Percentiles rank a stretch among this genome's conserved stretches.
phyloP scores from a whole-genome alignment of 2,113 vertebrate genomes.

The Neofelis nebulosa region DNA sequence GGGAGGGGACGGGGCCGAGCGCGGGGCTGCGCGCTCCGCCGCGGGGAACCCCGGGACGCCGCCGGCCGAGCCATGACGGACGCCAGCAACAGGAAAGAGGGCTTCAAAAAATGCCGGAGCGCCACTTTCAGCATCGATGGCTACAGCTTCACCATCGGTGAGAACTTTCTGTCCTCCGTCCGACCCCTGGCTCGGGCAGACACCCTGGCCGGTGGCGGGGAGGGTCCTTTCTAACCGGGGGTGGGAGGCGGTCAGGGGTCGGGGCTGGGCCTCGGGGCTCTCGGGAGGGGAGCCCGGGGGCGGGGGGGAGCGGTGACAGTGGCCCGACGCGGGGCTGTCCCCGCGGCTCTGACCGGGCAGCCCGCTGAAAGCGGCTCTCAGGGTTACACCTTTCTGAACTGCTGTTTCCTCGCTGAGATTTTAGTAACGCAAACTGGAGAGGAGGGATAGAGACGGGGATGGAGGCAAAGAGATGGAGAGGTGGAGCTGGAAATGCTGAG shows the following conservation, averaged over 20 bases:
- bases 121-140: constrained; percentile 98
- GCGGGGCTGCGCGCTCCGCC: neutral
- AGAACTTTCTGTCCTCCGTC: constrained; percentile 63
- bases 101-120: constrained; percentile 95
- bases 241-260: neutral
- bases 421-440: neutral
- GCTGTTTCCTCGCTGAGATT: constrained; percentile 50
- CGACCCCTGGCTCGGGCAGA: neutral
- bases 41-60: neutral
- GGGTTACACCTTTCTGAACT: constrained; percentile 15
- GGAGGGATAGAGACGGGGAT: neutral
- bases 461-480: neutral
- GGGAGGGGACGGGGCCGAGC: neutral
- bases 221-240: neutral
- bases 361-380: neutral
- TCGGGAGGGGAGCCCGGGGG: neutral
- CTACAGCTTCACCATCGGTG: constrained; percentile 98
- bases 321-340: neutral
- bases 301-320: neutral
- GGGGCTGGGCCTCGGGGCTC: neutral
- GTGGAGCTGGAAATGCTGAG: neutral
- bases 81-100: constrained; percentile 91
- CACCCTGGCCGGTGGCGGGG: neutral
- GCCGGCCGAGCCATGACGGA: constrained; percentile 89
- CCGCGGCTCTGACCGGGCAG: neutral